A percentile compares a stretch with the other conserved stretches of the same genome.
phyloP scores from a whole-genome alignment of 2,113 vertebrate species.

The Eulemur macaco region DNA sequence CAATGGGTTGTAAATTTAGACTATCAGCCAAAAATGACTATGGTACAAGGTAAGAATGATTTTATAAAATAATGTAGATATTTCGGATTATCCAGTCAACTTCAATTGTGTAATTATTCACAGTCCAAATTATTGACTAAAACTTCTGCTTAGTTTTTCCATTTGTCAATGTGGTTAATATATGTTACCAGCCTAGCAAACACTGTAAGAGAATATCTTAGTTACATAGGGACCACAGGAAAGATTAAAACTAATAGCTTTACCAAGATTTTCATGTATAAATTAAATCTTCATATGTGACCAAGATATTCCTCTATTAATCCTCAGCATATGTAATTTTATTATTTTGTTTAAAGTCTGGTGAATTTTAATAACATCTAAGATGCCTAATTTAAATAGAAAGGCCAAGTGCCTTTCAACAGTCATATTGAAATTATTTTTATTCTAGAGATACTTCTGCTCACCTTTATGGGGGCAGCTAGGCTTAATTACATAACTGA shows the following conservation, averaged over 20 bases:
- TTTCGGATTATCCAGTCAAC: constrained; percentile 34
- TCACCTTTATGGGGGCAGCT: background rate
- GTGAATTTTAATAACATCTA: background rate
- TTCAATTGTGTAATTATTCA: constrained; percentile 49
- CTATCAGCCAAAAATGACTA: constrained; percentile 97
- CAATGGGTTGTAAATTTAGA: constrained; percentile 96
- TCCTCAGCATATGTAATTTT: background rate
- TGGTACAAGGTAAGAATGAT: constrained; percentile 91
- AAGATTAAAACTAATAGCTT: background rate
- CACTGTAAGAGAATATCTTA: background rate
- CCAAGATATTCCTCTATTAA: background rate
- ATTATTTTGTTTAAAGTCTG: constrained; percentile 30
- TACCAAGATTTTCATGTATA: constrained; percentile 3
- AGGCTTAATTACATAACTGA: background rate
- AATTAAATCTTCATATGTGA: background rate
- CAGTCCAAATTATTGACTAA: constrained; percentile 24
- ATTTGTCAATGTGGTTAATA: background rate
- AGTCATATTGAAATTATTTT: background rate
- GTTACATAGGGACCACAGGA: background rate
- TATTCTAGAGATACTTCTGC: background rate
- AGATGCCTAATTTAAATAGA: background rate
- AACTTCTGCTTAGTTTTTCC: constrained; percentile 17
- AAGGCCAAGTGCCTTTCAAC: background rate
- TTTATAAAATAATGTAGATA: constrained; percentile 33
- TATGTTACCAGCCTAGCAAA: constrained; percentile 2